These are phyloP conservation scores for Neotoxoptera formosana DNA, from an alignment of 1,140 invertebrate species.

Conservation along the genomic window DNA sequence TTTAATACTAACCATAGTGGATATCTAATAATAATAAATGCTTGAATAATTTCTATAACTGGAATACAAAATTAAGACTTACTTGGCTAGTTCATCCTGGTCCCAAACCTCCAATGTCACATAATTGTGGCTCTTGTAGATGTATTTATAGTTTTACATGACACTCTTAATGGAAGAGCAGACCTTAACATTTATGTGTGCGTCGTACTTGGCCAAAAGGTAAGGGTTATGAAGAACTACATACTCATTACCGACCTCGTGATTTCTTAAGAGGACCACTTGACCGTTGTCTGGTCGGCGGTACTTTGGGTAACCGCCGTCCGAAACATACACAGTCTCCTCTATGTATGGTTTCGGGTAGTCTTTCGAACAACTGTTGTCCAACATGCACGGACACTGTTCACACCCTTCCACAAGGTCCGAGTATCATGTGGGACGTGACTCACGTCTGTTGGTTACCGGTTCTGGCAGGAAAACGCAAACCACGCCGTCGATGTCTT, in stretches of 20 bases:
- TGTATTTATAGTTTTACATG: no score
- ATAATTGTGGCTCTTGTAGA: constrained; percentile 63
- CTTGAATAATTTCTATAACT: no score
- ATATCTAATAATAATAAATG: no score
- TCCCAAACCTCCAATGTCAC: not conserved
- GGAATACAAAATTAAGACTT: constrained; percentile 43
- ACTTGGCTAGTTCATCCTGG: constrained; percentile 31
- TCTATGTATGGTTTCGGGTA: constrained; percentile 63
- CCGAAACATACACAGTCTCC: constrained; percentile 62
- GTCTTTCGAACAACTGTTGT: constrained; percentile 63
- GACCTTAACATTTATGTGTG: constrained; percentile 63
- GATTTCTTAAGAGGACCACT: constrained; percentile 39
- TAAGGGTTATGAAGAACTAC: no score
- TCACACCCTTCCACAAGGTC: no score
- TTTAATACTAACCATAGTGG: no score
- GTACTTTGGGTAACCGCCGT: constrained; percentile 64
- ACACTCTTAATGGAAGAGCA: constrained; percentile 63
- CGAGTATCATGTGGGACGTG: no score
- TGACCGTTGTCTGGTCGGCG: constrained; percentile 59
- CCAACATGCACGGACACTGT: constrained; percentile 63
- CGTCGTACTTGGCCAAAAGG: constrained; percentile 61
- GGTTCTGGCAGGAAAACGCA: constrained; percentile 67
- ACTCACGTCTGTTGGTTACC: constrained; percentile 62
- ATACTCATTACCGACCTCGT: constrained; percentile 63
- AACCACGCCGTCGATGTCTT: constrained; percentile 66